These are phyloP conservation scores for Paradoxurus hermaphroditus DNA, from an alignment of 2,113 vertebrate species.

Conservation along the genomic window DNA sequence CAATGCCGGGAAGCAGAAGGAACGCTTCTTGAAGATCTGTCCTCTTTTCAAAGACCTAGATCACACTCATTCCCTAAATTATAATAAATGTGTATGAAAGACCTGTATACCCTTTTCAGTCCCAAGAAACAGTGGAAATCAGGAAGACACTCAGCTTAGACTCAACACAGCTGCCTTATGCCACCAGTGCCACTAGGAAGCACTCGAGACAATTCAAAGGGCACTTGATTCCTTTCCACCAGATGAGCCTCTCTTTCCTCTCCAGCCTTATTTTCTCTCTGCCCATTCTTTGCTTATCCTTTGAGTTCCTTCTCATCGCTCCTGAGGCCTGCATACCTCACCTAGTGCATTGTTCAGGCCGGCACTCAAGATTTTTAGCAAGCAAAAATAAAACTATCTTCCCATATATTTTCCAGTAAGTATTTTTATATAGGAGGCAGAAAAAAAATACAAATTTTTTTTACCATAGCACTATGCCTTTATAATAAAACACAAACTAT, in stretches of 20 bases:
- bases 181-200: conserved; percentile 37
- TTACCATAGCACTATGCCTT: not conserved
- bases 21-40: not conserved
- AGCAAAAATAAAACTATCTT: not conserved
- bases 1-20: conserved; percentile 21
- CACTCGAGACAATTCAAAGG: conserved; percentile 49
- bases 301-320: not conserved
- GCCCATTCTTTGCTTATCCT: not conserved
- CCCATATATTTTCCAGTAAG: conserved; percentile 18
- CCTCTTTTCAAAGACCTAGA: conserved; percentile 38
- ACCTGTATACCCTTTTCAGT: not conserved
- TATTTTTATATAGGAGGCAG: not conserved
- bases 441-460: not conserved
- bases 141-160: conserved; percentile 30
- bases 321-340: not conserved
- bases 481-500: not conserved
- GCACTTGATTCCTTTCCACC: conserved; percentile 46
- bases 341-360: not conserved
- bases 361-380: not conserved
- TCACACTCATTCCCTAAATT: not conserved
- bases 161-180: conserved; percentile 36
- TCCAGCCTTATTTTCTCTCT: conserved; percentile 5
- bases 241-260: conserved; percentile 60
- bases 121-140: not conserved
- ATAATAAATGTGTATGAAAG: conserved; percentile 26